Percentiles rank a stretch among this genome's conserved stretches.
These are phyloP conservation scores for Chrysochloris asiatica DNA, from an alignment of 2,113 vertebrate genomes.

Conservation along the genomic window DNA sequence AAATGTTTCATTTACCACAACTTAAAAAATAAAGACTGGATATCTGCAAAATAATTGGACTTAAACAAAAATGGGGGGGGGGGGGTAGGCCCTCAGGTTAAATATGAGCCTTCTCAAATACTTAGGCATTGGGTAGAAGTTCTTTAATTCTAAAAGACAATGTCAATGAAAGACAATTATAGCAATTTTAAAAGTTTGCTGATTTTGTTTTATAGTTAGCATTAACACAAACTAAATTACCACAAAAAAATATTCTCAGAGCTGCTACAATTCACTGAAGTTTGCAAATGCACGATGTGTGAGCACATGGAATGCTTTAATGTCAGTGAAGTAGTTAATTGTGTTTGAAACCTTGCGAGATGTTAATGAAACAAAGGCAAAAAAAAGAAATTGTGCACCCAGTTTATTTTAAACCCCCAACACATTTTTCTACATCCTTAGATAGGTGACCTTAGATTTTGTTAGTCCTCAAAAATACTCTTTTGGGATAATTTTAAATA, in stretches of 20 bases:
- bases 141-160: constrained; percentile 33
- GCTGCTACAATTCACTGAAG: not conserved
- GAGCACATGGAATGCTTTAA: not conserved
- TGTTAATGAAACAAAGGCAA: not conserved
- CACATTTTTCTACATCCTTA: not conserved
- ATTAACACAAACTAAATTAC: constrained; percentile 11
- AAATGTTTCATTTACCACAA: not conserved
- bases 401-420: not conserved
- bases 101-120: not conserved
- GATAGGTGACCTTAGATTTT: not conserved
- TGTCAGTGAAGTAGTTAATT: not conserved
- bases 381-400: not conserved
- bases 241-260: not conserved
- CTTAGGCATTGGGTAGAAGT: not conserved
- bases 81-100: no score
- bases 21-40: no score
- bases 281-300: not conserved
- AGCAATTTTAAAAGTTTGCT: not conserved
- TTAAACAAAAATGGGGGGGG: not conserved
- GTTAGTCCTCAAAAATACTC: not conserved
- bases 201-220: not conserved
- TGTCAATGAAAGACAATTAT: not conserved
- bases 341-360: not conserved
- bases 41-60: not conserved
- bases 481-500: constrained; percentile 6